These are phyloP conservation scores for Pogonocichla stellata DNA, from an alignment of 2,113 vertebrate species.

Conservation along the genomic window DNA sequence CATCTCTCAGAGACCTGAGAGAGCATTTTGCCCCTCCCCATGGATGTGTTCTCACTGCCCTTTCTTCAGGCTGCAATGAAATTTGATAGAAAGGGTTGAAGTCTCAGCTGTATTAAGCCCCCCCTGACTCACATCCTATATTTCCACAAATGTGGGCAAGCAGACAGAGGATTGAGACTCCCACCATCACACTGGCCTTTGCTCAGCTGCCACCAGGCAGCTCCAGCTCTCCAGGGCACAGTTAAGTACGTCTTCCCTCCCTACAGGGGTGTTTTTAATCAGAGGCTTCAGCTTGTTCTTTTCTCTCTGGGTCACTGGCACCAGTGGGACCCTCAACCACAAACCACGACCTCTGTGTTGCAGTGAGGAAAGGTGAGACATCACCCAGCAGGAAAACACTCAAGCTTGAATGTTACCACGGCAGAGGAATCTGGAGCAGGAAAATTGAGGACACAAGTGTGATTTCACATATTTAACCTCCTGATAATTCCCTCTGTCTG, in stretches of 20 bases:
- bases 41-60: neutral
- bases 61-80: neutral
- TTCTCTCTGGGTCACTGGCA: neutral
- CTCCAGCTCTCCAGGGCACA: fast-evolving
- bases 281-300: neutral
- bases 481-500: neutral
- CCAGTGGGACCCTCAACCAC: neutral
- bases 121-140: neutral
- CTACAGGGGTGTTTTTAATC: neutral
- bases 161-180: neutral
- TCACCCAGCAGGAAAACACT: neutral
- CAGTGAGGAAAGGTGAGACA: neutral
- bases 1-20: neutral
- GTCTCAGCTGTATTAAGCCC: neutral
- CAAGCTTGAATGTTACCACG: neutral
- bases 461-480: neutral
- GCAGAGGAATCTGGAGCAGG: neutral
- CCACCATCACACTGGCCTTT: fast-evolving
- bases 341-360: fast-evolving
- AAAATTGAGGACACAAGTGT: neutral
- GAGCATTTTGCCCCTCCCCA: fast-evolving
- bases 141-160: neutral
- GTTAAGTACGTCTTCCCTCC: neutral
- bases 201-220: neutral
- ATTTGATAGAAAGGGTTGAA: neutral